Conservation (phyloP, 2,797 vertebrate genomes). For the Etheostoma nigrum region DNA sequence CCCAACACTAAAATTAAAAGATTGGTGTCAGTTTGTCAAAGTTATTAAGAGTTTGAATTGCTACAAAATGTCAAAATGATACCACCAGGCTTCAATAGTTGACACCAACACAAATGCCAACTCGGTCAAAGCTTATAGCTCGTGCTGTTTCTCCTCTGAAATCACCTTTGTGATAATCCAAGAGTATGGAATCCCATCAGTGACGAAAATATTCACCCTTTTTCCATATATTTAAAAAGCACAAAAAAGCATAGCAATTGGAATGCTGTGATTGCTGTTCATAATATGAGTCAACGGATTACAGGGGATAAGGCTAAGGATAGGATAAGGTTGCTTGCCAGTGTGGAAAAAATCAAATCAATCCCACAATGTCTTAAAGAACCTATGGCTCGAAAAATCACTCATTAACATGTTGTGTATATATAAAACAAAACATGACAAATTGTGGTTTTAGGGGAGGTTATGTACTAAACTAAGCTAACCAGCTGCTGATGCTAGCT, state of each 20-base stretch:
- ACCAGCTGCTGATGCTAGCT: neutral
- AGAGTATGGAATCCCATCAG: neutral
- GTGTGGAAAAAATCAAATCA: neutral
- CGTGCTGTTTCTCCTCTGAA: neutral
- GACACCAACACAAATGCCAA: neutral
- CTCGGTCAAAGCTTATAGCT: slow-evolving; percentile 5
- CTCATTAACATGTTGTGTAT: neutral
- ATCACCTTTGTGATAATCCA: neutral
- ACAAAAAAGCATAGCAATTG: neutral
- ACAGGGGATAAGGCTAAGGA: neutral
- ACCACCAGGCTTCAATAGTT: neutral
- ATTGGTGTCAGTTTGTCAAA: neutral
- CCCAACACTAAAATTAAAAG: neutral
- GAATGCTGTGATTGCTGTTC: neutral
- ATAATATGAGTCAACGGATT: neutral
- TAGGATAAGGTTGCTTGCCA: too few species aligned
- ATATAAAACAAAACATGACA: neutral
- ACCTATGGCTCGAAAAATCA: neutral
- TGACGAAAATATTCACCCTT: neutral
- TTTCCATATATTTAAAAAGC: neutral
- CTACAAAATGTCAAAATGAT: slow-evolving; percentile 32
- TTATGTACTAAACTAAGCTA: neutral
- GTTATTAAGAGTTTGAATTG: slow-evolving; percentile 19
- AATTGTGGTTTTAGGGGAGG: neutral
- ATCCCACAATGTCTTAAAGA: neutral